Base-by-base conservation (phyloP, 2,797 vertebrate species). In the Pseudochirops cupreus region DNA sequence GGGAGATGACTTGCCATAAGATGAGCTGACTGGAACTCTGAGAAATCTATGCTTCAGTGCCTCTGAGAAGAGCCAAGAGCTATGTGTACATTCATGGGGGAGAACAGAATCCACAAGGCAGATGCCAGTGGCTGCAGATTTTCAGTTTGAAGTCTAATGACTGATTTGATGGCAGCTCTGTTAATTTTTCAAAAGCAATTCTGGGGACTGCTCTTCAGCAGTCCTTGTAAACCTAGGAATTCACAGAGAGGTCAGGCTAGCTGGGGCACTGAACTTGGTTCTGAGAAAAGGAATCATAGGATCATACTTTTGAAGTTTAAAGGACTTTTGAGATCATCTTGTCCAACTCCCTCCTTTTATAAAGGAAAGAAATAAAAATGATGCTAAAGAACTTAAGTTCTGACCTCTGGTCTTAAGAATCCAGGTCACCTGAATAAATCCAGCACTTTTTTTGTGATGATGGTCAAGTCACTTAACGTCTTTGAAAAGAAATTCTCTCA, bases 11-110 rank as follows among this genome's bases (percentile, higher is more conserved):
- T 96, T 96, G 95, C 97, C 90, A 95, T 93, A 94, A 96, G 97
- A 96, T 54, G 93, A 28, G 12, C 94, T 98, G 97, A 96, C 96
- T 98, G 95, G 96, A 98, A 97, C 91, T 97, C 95, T 96, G 97
- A 0, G 0, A 74, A 95, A 58, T 95, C 26, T 97, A 94, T 95
- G 98, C 97, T 98, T 98, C 98, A 95, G 62, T 93, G 95, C 94
- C 92, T 98, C 93, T 56, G 97, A 94, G 94, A 98, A 95, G 0
- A 50, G 90, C 55, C 87, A 94, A 91, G 95, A 95, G 91, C 97
- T 92, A 57, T 46, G 59, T 7, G 1, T 89, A 57, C 59, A 62
- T 94, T 97, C 97, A 67, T 93, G 53, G 10, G 96, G 94, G 96
- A 98, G 91, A 31, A 59, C 56, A 87, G 94, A 96, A 93, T 6